Conservation (phyloP, 2,797 vertebrate genomes). For the Pseudochirops cupreus region DNA sequence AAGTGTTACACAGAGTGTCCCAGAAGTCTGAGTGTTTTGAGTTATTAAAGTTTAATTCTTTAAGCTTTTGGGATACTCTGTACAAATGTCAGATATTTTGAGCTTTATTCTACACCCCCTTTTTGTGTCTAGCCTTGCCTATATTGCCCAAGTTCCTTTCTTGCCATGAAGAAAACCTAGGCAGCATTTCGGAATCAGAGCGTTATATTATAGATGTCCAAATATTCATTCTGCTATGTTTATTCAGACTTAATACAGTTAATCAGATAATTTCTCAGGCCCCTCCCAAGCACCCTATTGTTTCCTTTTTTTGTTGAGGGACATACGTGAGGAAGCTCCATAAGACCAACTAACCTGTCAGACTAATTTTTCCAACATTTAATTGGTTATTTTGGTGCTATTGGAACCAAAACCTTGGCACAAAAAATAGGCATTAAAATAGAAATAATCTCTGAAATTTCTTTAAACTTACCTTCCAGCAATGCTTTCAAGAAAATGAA, state of each 20-base stretch:
- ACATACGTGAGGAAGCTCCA: not conserved
- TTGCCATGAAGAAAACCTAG: not conserved
- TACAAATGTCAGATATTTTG: not conserved
- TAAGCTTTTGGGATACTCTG: not conserved
- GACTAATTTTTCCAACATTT: not conserved
- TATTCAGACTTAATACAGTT: not conserved
- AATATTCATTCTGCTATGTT: not conserved
- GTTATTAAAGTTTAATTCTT: not conserved
- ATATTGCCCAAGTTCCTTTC: not conserved
- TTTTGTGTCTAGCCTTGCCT: not conserved
- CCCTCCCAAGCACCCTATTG: not conserved
- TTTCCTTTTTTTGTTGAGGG: not conserved
- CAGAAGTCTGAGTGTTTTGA: not conserved
- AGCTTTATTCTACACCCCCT: not conserved
- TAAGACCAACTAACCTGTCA: not conserved
- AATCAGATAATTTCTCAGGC: not conserved
- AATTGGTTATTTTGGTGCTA: not conserved
- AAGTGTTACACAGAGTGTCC: not conserved
- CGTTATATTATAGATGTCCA: not conserved
- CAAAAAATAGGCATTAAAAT: not conserved
- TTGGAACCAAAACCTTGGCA: not conserved
- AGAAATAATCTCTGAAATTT: not conserved
- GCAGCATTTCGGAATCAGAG: not conserved
- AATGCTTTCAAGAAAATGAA: not conserved
- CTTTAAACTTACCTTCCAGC: not conserved